Evolutionary conservation across 2,797 vertebrate genomes (phyloP), one percentile per base, ranked within the genome.

Genomic region (Chiroxiphia lanceolata): DNA sequence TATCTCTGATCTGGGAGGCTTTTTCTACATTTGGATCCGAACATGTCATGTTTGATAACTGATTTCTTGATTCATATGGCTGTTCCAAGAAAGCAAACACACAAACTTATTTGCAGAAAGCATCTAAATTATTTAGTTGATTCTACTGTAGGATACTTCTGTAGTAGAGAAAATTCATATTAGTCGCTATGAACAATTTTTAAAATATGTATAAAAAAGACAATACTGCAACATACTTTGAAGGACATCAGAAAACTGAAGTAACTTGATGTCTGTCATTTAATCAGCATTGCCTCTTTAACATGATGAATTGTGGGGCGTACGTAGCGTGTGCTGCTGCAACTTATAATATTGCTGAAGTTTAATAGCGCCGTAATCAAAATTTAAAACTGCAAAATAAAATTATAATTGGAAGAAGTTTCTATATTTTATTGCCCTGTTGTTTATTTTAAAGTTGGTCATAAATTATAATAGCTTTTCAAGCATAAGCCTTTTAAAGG

Each of bases 381-480:
- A 74, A 74, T 45, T 76, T 84, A 90, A 89, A 72, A n/a, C 29
- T 79, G 3, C 10, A 42, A 84, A 94, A 83, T 94, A 83, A 93
- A 94, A 79, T 59, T 59, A 26, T 83, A 75, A 71, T 87, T 76
- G 36, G 36, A 31, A 57, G 48, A 83, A 16, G 19, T 31, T 72
- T 50, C 22, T 61, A 0, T 76, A 23, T 72, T 92, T 95, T 84
- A 91, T 84, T 56, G 21, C 23, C 11, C 26, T 1, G 4, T 65
- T 92, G 67, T 80, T 96, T 90, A 61, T 87, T 95, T 95, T 89
- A 67, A 19, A 13, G 20, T 11, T 70, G 60, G 14, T 87, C 22
- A 22, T 90, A 76, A 95, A 82, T 74, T 70, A 21, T 12, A 38
- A 47, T 38, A 22, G 63, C 21, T 70, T 92, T 83, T 71, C 19